Conservation (phyloP, 1,140 invertebrate species). For the Euglossa dilemma region DNA sequence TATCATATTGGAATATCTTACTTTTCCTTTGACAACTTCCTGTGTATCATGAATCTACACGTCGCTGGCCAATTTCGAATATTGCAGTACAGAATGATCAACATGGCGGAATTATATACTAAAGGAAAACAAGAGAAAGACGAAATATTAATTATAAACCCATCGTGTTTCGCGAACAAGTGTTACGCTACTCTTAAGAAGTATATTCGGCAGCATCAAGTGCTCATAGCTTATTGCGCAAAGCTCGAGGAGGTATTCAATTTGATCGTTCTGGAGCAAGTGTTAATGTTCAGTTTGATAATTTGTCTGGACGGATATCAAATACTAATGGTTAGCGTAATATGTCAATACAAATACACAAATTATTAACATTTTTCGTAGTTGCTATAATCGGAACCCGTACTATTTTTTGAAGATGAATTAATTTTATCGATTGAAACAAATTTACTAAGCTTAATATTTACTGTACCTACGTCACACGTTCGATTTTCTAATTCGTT, state of each 20-base stretch:
- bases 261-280: conserved; percentile 52
- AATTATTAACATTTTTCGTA: background rate
- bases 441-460: too few relatives aligned
- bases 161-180: background rate
- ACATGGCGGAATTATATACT: background rate
- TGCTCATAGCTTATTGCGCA: conserved; percentile 46
- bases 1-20: conserved; percentile 53
- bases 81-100: conserved; percentile 46
- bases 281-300: conserved; percentile 56
- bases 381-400: too few relatives aligned
- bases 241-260: conserved; percentile 49
- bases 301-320: conserved; percentile 66
- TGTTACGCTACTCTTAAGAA: conserved; percentile 14
- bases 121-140: background rate
- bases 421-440: too few relatives aligned
- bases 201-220: conserved; percentile 49
- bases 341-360: background rate
- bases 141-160: background rate
- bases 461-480: too few relatives aligned
- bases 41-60: conserved; percentile 54
- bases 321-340: conserved; percentile 48
- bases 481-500: too few relatives aligned
- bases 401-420: too few relatives aligned
- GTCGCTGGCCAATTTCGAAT: conserved; percentile 57
- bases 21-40: conserved; percentile 62